phyloP scores from a whole-genome alignment of 2,888 invertebrate genomes.

The Tenthredo distinguenda region DNA sequence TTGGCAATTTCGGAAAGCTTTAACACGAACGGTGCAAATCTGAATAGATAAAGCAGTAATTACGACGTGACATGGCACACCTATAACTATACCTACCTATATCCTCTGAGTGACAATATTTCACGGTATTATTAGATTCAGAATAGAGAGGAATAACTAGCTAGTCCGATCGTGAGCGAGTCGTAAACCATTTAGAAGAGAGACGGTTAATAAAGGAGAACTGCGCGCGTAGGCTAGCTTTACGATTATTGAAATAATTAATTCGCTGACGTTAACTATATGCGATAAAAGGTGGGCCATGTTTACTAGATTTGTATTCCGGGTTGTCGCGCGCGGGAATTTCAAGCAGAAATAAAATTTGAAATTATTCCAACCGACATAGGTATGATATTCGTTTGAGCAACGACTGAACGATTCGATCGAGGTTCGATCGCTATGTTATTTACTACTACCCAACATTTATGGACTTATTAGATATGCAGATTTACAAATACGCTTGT shows the following conservation, averaged over 20 bases:
- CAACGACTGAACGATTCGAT: neutral
- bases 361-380: neutral
- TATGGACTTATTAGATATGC: conserved; percentile 33
- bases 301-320: conserved; percentile 12
- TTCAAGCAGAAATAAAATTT: conserved; percentile 22
- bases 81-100: neutral
- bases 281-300: conserved; percentile 8
- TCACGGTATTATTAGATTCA: conserved; percentile 34
- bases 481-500: conserved; percentile 22
- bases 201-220: neutral
- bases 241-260: conserved; percentile 51
- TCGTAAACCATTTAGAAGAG: conserved; percentile 26
- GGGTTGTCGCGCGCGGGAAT: conserved; percentile 40
- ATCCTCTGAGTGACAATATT: conserved; percentile 28
- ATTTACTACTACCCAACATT: conserved; percentile 20
- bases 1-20: neutral
- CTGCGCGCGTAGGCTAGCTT: conserved; percentile 42
- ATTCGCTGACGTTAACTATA: conserved; percentile 43
- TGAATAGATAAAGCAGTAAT: conserved; percentile 9
- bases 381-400: neutral
- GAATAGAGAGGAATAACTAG: neutral
- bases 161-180: conserved; percentile 12
- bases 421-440: conserved; percentile 42
- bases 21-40: neutral
- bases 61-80: neutral